Evolutionary conservation across 2,797 vertebrate genomes (phyloP).

Genomic region (Oreochromis grahami): DNA sequence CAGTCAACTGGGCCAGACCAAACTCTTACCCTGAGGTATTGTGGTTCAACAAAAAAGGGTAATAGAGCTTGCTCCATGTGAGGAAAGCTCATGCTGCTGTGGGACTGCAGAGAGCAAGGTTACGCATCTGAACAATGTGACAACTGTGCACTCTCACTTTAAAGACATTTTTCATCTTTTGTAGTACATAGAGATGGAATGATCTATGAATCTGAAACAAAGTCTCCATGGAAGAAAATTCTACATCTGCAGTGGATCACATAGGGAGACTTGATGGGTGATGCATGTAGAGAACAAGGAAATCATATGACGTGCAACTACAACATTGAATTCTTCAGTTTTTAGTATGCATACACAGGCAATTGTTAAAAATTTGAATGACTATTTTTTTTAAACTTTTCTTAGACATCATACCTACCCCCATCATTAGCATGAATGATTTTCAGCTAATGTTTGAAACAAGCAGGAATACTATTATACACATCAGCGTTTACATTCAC

Average conservation of each 20-base stretch:
- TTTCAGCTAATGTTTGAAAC: constrained; percentile 63
- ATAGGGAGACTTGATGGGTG: neutral
- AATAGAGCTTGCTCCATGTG: constrained; percentile 42
- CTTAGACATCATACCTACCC: neutral
- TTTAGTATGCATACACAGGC: neutral
- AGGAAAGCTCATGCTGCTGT: constrained; percentile 34
- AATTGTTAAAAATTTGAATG: constrained; percentile 2
- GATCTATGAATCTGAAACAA: neutral
- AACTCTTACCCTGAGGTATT: constrained; percentile 53
- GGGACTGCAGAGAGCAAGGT: constrained; percentile 42
- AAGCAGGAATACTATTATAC: constrained; percentile 54
- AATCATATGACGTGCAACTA: neutral
- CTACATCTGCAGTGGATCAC: neutral
- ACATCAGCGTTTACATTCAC: constrained; percentile 65
- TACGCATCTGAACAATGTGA: constrained; percentile 34
- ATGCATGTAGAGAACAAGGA: neutral
- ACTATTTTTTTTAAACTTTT: neutral
- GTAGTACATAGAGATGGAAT: constrained; percentile 14
- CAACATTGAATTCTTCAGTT: constrained; percentile 14
- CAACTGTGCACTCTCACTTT: constrained; percentile 18
- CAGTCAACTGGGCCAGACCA: constrained; percentile 66
- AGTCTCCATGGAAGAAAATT: constrained; percentile 11
- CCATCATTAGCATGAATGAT: constrained; percentile 6
- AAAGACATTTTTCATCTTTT: constrained; percentile 27
- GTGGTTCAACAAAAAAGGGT: constrained; percentile 55